These are phyloP conservation scores for Ephestia elutella DNA, from an alignment of 1,140 invertebrate species.

Conservation along the genomic window DNA sequence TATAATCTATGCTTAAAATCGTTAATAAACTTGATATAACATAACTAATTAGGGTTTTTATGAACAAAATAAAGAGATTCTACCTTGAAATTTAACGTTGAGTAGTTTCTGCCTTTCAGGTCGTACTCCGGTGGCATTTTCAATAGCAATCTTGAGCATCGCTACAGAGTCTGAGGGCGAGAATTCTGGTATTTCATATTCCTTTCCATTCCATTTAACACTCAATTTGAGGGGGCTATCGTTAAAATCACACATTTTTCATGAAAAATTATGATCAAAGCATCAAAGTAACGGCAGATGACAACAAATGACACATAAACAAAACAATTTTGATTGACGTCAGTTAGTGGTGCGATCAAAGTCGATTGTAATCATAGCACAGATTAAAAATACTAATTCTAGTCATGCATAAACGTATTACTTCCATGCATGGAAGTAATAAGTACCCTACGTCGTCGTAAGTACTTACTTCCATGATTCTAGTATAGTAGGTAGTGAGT, in stretches of 20 bases:
- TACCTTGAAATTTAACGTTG: constrained; percentile 93
- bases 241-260: constrained; percentile 68
- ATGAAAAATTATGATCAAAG: constrained; percentile 28
- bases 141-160: constrained; percentile 86
- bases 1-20: background rate
- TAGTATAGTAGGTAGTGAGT: too few species aligned
- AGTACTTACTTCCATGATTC: too few species aligned
- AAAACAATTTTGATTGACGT: constrained; percentile 34
- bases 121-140: constrained; percentile 86
- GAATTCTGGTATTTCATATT: constrained; percentile 83
- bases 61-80: constrained; percentile 21
- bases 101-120: constrained; percentile 94
- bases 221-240: constrained; percentile 74
- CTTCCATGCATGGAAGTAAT: too few species aligned
- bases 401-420: too few species aligned
- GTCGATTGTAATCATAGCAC: too few species aligned
- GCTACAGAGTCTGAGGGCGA: constrained; percentile 82
- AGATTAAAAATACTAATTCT: too few species aligned
- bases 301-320: constrained; percentile 39
- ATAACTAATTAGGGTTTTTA: background rate
- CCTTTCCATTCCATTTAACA: constrained; percentile 95
- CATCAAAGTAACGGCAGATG: constrained; percentile 12
- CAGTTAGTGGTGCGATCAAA: too few species aligned
- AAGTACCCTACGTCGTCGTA: too few species aligned
- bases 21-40: background rate